A percentile compares a stretch with the other conserved stretches of the same genome.
These are phyloP conservation scores for Drosophila sordidula DNA, from an alignment of 2,888 invertebrate genomes.

Conservation along the genomic window DNA sequence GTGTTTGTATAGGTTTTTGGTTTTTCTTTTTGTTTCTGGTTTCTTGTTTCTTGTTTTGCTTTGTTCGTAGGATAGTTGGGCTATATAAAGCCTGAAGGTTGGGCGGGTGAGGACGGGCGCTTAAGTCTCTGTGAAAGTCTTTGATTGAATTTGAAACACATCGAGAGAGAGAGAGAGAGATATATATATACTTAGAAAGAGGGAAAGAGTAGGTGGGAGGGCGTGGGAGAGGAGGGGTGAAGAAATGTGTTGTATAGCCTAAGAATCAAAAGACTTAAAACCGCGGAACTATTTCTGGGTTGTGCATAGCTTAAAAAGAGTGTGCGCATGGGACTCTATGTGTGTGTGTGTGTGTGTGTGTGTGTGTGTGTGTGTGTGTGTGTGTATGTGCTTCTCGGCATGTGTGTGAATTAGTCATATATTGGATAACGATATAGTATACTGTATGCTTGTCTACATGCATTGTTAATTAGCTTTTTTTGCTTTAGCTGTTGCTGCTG, in stretches of 20 bases:
- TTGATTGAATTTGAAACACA: slow-evolving; percentile 55
- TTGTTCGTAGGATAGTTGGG: slow-evolving; percentile 35
- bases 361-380: slow-evolving; percentile 13
- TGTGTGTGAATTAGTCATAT: slow-evolving; percentile 10
- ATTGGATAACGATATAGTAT: slow-evolving; percentile 14
- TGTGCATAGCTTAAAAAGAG: slow-evolving; percentile 52
- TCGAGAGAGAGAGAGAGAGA: slow-evolving; percentile 27
- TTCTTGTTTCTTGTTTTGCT: slow-evolving; percentile 12
- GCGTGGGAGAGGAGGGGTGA: not conserved
- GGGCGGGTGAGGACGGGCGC: slow-evolving; percentile 55
- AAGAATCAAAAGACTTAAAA: slow-evolving; percentile 35
- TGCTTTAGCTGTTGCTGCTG: slow-evolving; percentile 28
- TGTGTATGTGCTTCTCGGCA: slow-evolving; percentile 15
- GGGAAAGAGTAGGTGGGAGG: not conserved
- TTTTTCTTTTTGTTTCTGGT: not conserved
- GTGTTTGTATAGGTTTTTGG: slow-evolving; percentile 1
- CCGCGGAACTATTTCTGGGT: slow-evolving; percentile 42
- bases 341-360: slow-evolving; percentile 16
- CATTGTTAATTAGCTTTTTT: slow-evolving; percentile 5
- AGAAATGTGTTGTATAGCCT: slow-evolving; percentile 11
- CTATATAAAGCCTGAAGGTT: slow-evolving; percentile 39
- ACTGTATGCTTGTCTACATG: slow-evolving; percentile 8
- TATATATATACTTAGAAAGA: slow-evolving; percentile 4
- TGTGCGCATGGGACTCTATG: slow-evolving; percentile 57
- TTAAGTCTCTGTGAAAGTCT: slow-evolving; percentile 55